Evolutionary conservation across 2,797 vertebrate species (phyloP).

Genomic region (Hirundo rustica): DNA sequence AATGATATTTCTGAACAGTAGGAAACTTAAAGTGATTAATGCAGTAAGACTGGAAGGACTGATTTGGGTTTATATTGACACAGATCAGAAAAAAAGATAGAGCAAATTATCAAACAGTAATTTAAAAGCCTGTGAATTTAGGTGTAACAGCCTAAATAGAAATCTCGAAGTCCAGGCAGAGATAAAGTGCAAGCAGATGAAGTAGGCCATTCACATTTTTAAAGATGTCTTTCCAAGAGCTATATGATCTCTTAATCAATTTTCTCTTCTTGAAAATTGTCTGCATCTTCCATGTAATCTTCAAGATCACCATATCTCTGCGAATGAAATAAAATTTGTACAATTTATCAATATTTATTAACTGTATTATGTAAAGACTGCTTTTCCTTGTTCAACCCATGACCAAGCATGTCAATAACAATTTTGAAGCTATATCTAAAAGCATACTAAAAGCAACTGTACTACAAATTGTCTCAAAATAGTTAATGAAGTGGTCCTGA

Average conservation of each 20-base stretch:
- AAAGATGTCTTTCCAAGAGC: conserved; percentile 44
- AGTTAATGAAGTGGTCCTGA: background rate
- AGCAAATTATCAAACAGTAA: conserved; percentile 29
- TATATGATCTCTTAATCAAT: conserved; percentile 69
- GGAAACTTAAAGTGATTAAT: background rate
- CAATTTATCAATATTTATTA: background rate
- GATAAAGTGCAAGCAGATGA: background rate
- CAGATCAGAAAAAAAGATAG: background rate
- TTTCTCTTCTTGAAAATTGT: conserved; percentile 85
- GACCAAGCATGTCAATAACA: background rate
- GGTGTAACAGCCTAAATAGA: background rate
- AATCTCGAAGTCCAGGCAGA: background rate
- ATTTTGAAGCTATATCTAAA: background rate
- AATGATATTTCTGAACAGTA: background rate
- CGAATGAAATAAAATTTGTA: conserved; percentile 37
- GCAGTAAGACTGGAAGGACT: background rate
- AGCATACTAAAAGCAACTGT: background rate
- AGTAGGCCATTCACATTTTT: background rate
- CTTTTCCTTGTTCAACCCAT: background rate
- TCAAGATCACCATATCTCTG: conserved; percentile 80
- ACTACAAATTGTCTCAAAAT: background rate
- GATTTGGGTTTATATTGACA: background rate
- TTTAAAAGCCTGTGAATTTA: background rate
- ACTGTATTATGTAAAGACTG: background rate
- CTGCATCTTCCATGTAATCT: conserved; percentile 76